Base-by-base conservation (phyloP, 2,113 vertebrate genomes). In the Albula glossodonta region DNA sequence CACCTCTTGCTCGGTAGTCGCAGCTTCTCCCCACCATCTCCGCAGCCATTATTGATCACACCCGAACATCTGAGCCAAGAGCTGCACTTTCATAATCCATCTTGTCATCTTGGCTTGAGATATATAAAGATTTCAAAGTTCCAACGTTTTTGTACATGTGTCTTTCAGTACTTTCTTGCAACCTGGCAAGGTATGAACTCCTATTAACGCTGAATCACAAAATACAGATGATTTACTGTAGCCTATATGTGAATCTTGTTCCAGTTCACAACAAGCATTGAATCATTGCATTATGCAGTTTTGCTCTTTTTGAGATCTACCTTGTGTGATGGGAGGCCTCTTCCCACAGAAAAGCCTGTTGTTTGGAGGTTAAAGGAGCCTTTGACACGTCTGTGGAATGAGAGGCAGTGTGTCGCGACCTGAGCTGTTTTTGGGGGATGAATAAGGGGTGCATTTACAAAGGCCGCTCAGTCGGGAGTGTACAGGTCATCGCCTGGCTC, bases 1-100 rank as follows among this genome's bases (percentile, higher is more conserved):
- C 90, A 91, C 87, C 79, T 81, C 83, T 82, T 48, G 84, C 82
- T 86, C 82, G 83, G 74, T 82, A 86, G n/a, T 90, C 85, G 86
- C 89, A 90, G 88, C 74, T 87, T 89, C 85, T 83, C 85, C 80
- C 78, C 13, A 41, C 48, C 57, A 82, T 48, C 22, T 22, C 41
- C 52, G 63, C 80, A 10, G 49, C 48, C 81, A 77, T 57, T 80
- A 22, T 81, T 50, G 52, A 81, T 87, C 52, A 57, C 82, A 87
- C 81, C 52, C 83, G 52, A 70, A 83, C 87, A 53, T 19, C 82
- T 87, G 79, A 80, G 82, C 78, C 70, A 86, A 41, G n/a, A 86
- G 4, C 57, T 12, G n/a, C 81, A 79, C 25, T 74, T 77, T 41
- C 17, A 51, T 12, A 56, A 12, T 56, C 53, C 53, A 56, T 56